These are phyloP conservation scores for Axis porcinus DNA, from an alignment of 2,113 vertebrate genomes.

Conservation along the genomic window DNA sequence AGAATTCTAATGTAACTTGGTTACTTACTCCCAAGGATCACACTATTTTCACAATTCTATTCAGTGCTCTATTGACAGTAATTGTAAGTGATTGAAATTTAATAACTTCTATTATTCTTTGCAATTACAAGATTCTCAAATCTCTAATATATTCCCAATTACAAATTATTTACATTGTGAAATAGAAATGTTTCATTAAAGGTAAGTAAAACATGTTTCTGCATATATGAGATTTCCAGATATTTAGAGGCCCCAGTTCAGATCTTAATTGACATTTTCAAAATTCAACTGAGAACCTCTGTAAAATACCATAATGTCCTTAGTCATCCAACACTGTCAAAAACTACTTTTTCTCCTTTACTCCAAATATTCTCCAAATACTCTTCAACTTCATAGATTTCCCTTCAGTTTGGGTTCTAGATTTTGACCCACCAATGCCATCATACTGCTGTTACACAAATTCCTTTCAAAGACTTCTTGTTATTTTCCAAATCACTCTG, in stretches of 20 bases:
- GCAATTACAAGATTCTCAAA: not conserved
- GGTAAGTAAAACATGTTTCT: not conserved
- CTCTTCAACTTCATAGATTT: not conserved
- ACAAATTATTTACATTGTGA: not conserved
- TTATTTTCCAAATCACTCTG: not conserved
- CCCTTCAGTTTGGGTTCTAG: not conserved
- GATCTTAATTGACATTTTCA: not conserved
- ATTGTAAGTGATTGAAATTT: not conserved
- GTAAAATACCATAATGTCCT: not conserved
- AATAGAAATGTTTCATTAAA: not conserved
- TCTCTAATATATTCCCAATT: not conserved
- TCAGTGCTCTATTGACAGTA: not conserved
- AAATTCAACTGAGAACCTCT: not conserved
- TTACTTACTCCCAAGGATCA: not conserved
- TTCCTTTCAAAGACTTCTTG: not conserved
- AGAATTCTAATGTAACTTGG: not conserved
- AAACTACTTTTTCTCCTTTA: not conserved
- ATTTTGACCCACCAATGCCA: not conserved
- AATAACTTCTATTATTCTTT: not conserved
- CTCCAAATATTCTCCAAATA: not conserved
- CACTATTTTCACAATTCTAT: not conserved
- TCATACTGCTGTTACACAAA: not conserved
- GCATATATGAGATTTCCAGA: not conserved
- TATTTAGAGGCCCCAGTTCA: not conserved
- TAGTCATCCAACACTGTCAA: not conserved